phyloP scores from a whole-genome alignment of 2,888 invertebrate species.

The Tillus elongatus region DNA sequence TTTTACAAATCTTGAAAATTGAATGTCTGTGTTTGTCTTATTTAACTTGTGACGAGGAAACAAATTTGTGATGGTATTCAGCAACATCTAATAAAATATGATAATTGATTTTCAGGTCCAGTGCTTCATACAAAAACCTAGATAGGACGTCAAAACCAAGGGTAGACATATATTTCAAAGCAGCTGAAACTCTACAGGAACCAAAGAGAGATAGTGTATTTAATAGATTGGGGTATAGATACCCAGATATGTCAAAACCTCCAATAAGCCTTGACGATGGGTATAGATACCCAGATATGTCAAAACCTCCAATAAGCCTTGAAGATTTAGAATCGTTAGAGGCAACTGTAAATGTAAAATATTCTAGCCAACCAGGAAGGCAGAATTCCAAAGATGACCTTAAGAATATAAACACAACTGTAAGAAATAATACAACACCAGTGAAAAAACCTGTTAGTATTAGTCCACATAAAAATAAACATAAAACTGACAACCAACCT shows the following conservation, averaged over 20 bases:
- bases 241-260: conserved; percentile 34
- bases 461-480: background rate
- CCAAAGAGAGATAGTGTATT: conserved; percentile 12
- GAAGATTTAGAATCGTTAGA: conserved; percentile 25
- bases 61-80: no score
- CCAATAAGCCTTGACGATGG: conserved; percentile 35
- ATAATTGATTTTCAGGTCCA: no score
- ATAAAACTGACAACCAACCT: background rate
- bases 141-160: no score
- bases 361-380: no score
- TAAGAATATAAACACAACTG: conserved; percentile 20
- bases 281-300: conserved; percentile 27
- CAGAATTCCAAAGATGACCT: conserved; percentile 3
- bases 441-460: conserved; percentile 5
- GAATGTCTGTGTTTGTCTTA: no score
- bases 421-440: conserved; percentile 20
- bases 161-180: conserved; percentile 31
- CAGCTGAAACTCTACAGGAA: conserved; percentile 28
- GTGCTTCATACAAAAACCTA: no score
- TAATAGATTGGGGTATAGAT: conserved; percentile 13
- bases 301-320: conserved; percentile 36
- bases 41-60: no score
- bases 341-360: background rate
- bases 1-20: no score
- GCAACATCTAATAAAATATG: no score